Conservation (phyloP, 1,140 invertebrate species). For the Zaprionus nigranus region DNA sequence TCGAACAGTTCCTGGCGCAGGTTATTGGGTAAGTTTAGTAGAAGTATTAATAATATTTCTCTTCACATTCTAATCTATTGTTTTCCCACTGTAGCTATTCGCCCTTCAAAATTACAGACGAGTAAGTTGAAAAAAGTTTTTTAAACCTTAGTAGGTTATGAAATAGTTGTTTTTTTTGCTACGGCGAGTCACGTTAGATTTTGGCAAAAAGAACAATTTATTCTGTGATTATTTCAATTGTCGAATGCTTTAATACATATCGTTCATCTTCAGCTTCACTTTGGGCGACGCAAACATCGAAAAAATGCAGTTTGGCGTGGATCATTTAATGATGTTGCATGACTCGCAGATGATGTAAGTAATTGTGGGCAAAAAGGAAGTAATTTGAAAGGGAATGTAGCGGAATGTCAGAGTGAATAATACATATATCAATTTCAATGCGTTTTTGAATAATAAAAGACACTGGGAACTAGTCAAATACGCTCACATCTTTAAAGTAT, state of each 20-base stretch:
- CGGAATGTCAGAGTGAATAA: neutral
- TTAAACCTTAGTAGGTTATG: neutral
- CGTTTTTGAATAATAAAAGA: neutral
- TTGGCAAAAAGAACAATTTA: neutral
- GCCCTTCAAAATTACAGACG: conserved; percentile 76
- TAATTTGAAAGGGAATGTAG: neutral
- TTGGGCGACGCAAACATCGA: conserved; percentile 74
- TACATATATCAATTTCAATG: neutral
- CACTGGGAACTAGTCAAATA: neutral
- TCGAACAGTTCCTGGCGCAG: conserved; percentile 77
- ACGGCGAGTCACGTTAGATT: neutral
- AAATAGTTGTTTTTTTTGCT: neutral
- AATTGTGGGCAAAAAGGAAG: neutral
- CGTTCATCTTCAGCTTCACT: conserved; percentile 55
- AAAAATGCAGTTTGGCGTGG: conserved; percentile 79
- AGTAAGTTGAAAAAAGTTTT: conserved; percentile 59
- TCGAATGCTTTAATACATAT: neutral
- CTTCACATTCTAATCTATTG: neutral
- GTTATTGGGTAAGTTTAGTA: conserved; percentile 66
- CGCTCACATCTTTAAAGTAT: neutral
- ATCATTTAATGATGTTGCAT: conserved; percentile 75
- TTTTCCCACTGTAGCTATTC: conserved; percentile 63
- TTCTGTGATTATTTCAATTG: neutral
- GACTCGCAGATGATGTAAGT: conserved; percentile 76
- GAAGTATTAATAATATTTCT: neutral